These are phyloP conservation scores for Netelia virgata DNA, from an alignment of 2,888 invertebrate species.

Conservation along the genomic window DNA sequence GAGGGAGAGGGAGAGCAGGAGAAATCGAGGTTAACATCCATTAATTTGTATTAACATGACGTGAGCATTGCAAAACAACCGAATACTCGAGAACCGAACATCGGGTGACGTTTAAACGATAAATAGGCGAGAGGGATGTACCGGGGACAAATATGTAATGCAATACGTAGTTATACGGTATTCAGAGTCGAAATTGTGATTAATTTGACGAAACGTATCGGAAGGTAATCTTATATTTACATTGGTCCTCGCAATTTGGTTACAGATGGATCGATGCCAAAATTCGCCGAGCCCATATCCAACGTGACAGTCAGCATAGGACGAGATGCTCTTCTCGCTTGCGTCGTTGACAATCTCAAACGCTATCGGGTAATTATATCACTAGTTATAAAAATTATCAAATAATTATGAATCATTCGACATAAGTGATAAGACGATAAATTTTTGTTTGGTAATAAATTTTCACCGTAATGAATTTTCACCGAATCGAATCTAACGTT, in stretches of 20 bases:
- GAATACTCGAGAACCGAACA: not conserved
- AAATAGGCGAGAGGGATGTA: constrained; percentile 11
- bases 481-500: too few relatives aligned
- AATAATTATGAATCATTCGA: not conserved
- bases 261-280: constrained; percentile 90
- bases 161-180: constrained; percentile 20
- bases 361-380: constrained; percentile 91
- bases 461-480: not conserved
- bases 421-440: not conserved
- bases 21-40: constrained; percentile 22
- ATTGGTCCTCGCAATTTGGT: constrained; percentile 55
- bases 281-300: constrained; percentile 94
- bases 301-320: constrained; percentile 96
- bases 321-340: constrained; percentile 94
- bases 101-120: constrained; percentile 38
- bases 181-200: constrained; percentile 21
- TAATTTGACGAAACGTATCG: constrained; percentile 36
- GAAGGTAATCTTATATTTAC: not conserved
- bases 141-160: constrained; percentile 13
- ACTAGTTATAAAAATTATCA: not conserved
- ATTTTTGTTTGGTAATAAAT: not conserved
- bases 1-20: not conserved
- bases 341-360: constrained; percentile 95
- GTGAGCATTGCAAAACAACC: not conserved
- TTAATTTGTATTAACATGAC: constrained; percentile 48